A percentile compares a stretch with the other conserved stretches of the same genome.
Evolutionary conservation across 1,140 invertebrate species (phyloP).

Genomic region (Drosophila arawakana): DNA sequence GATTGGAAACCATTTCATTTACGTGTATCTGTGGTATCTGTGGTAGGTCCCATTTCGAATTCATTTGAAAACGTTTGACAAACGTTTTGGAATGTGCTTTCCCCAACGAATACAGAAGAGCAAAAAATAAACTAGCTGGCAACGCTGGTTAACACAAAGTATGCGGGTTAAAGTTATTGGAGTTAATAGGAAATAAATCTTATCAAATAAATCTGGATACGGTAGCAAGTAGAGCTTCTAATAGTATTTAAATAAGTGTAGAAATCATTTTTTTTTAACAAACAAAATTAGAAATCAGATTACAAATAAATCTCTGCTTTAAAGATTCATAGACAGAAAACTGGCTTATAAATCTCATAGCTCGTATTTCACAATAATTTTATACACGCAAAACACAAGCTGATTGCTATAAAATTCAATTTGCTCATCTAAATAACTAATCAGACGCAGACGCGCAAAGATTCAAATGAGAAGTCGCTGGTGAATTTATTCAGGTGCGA

Average conservation of each 20-base stretch:
- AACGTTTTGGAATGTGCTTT: slow-evolving; percentile 56
- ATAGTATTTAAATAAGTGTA: too few species aligned
- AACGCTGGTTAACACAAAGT: not conserved
- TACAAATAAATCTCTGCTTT: too few species aligned
- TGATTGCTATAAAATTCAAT: slow-evolving; percentile 18
- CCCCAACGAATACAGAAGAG: not conserved
- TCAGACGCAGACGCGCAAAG: slow-evolving; percentile 11
- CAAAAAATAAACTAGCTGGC: not conserved
- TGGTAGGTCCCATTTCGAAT: slow-evolving; percentile 50
- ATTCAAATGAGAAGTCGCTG: slow-evolving; percentile 27
- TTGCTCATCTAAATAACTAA: slow-evolving; percentile 16
- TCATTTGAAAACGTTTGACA: slow-evolving; percentile 36
- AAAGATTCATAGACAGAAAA: not conserved
- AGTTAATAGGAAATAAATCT: not conserved
- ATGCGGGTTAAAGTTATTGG: not conserved
- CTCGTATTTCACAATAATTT: not conserved
- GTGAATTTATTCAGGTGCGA: slow-evolving; percentile 20
- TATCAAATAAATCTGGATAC: not conserved
- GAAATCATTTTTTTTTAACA: too few species aligned
- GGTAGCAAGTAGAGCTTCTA: not conserved
- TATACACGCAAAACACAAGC: slow-evolving; percentile 33
- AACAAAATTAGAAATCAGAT: too few species aligned
- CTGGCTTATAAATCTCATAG: not conserved
- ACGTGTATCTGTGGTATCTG: slow-evolving; percentile 43
- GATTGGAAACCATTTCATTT: slow-evolving; percentile 57